Evolutionary conservation across 1,140 invertebrate genomes (phyloP).

Genomic region (Tribolium madens): DNA sequence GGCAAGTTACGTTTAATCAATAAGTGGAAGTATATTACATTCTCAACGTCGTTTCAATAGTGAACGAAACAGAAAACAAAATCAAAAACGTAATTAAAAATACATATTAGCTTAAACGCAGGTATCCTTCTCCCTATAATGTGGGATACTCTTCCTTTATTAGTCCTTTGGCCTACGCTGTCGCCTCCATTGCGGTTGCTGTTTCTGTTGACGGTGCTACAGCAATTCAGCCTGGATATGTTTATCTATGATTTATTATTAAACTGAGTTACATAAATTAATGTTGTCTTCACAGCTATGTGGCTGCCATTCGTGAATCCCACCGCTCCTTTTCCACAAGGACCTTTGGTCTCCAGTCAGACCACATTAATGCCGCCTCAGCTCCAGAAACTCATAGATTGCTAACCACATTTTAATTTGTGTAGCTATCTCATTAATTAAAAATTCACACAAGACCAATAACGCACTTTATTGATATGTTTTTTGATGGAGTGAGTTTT

Average conservation of each 20-base stretch:
- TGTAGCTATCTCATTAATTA: not conserved
- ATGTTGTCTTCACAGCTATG: constrained; percentile 61
- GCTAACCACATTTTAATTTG: not conserved
- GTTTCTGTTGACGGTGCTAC: constrained; percentile 47
- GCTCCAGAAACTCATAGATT: constrained; percentile 67
- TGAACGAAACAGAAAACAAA: too few relatives aligned
- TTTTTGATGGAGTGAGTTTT: too few relatives aligned
- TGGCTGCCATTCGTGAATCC: constrained; percentile 68
- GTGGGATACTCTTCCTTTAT: constrained; percentile 20
- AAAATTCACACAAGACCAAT: not conserved
- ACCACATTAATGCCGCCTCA: constrained; percentile 67
- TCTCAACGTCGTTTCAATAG: too few relatives aligned
- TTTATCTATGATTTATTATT: not conserved
- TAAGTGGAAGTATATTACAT: too few relatives aligned
- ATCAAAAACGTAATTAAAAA: too few relatives aligned
- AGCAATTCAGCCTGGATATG: constrained; percentile 58
- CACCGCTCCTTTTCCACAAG: constrained; percentile 67
- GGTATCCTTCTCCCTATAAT: constrained; percentile 45
- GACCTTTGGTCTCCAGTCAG: constrained; percentile 58
- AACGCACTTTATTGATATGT: too few relatives aligned
- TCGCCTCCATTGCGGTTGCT: constrained; percentile 46
- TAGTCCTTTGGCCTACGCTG: constrained; percentile 18
- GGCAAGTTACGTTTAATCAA: too few relatives aligned
- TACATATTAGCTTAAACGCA: constrained; percentile 47
- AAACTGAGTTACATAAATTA: constrained; percentile 1